Percentiles rank a stretch among this genome's conserved stretches.
Evolutionary conservation across 2,113 vertebrate species (phyloP).

Genomic region (Plotosus lineatus): DNA sequence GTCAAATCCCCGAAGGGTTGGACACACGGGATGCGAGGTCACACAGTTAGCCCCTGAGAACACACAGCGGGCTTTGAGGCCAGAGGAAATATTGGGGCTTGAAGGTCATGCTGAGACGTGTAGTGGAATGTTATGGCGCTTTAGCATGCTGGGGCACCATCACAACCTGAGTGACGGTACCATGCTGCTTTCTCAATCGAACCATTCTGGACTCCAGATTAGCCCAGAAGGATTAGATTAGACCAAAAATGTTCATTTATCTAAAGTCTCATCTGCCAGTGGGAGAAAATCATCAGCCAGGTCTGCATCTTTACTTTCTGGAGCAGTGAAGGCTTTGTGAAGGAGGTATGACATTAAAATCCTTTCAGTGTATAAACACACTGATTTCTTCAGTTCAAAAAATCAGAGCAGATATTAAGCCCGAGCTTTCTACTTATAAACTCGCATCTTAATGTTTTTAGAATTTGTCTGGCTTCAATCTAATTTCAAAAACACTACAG

Average conservation of each 20-base stretch:
- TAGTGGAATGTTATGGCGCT: conserved; percentile 17
- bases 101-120: conserved; percentile 31
- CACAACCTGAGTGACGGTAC: conserved; percentile 10
- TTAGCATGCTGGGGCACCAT: conserved; percentile 1
- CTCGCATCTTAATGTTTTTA: neutral
- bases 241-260: neutral
- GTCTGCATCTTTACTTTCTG: conserved; percentile 4
- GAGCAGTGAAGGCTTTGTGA: neutral
- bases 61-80: conserved; percentile 35
- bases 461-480: neutral
- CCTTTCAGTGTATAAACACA: neutral
- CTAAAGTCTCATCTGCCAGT: conserved; percentile 15
- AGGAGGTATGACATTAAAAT: neutral
- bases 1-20: conserved; percentile 25
- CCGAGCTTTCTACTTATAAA: neutral
- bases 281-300: neutral
- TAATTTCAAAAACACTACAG: neutral
- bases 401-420: neutral
- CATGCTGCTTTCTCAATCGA: conserved; percentile 5
- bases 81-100: conserved; percentile 26
- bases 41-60: conserved; percentile 10
- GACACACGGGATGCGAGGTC: conserved; percentile 25
- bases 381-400: neutral
- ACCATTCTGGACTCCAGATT: conserved; percentile 26
- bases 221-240: conserved; percentile 32